Evolutionary conservation across 2,797 vertebrate genomes (phyloP).

Genomic region (Fistularia commersonii): DNA sequence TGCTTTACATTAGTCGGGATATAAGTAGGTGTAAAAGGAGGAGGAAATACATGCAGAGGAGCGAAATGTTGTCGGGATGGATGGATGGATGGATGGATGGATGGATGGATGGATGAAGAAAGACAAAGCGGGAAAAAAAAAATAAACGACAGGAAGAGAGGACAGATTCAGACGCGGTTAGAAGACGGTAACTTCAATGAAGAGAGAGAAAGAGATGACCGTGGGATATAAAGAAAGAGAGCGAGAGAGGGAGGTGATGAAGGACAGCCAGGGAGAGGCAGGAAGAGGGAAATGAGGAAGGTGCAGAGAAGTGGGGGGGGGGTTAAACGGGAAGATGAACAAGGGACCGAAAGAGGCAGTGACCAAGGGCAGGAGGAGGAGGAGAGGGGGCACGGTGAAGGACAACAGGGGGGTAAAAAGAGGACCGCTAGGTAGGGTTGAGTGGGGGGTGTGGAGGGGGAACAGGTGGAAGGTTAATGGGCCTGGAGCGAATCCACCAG

Average conservation of each 20-base stretch:
- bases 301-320: conserved; percentile 17
- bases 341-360: conserved; percentile 78
- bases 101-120: neutral
- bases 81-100: neutral
- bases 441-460: conserved; percentile 82
- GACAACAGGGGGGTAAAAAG: conserved; percentile 88
- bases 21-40: conserved; percentile 2
- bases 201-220: conserved; percentile 20
- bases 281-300: conserved; percentile 21
- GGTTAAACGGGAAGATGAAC: conserved; percentile 75
- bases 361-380: conserved; percentile 96
- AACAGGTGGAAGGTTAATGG: conserved; percentile 99
- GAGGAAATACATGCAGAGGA: conserved; percentile 1
- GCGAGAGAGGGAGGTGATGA: conserved; percentile 21
- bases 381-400: conserved; percentile 86
- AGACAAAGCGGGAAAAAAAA: neutral
- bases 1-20: conserved; percentile 75
- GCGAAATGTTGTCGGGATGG: neutral
- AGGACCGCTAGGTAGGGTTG: conserved; percentile 83
- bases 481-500: conserved; percentile 97
- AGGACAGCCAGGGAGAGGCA: conserved; percentile 23
- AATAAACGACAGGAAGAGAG: neutral
- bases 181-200: conserved; percentile 16
- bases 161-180: conserved; percentile 16
- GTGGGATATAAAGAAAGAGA: conserved; percentile 9